phyloP scores from a whole-genome alignment of 2,797 vertebrate genomes.

The Neosilurus mollespiculum region DNA sequence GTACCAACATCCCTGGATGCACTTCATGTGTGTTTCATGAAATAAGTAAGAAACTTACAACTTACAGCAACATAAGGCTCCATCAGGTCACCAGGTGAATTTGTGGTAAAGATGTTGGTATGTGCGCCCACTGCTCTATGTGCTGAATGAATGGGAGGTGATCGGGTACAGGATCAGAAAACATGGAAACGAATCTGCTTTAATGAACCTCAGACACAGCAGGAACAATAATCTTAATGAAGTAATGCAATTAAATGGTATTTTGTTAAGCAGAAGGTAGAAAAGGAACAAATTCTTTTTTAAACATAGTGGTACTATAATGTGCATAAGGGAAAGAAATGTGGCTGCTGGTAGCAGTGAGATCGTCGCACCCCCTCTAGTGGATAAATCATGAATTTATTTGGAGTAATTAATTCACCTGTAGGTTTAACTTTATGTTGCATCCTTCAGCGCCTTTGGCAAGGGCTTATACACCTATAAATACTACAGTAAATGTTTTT shows the following conservation, averaged over 20 bases:
- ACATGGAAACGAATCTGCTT: background rate
- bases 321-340: too few relatives aligned
- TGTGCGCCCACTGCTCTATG: background rate
- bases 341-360: background rate
- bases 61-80: background rate
- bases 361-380: background rate
- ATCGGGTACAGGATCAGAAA: too few relatives aligned
- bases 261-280: background rate
- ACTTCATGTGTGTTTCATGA: too few relatives aligned
- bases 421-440: background rate
- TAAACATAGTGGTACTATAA: too few relatives aligned
- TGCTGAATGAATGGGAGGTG: background rate
- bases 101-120: background rate
- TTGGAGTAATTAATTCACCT: background rate
- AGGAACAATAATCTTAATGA: background rate
- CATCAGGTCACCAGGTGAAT: background rate
- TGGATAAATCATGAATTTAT: background rate
- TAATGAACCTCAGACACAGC: background rate
- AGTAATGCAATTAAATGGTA: background rate
- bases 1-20: too few relatives aligned
- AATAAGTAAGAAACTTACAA: too few relatives aligned
- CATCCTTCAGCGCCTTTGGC: background rate
- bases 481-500: background rate
- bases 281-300: background rate
- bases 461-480: background rate